A percentile compares a stretch with the other conserved stretches of the same genome.
Evolutionary conservation across 2,888 invertebrate species (phyloP).

Genomic region (Artemia sp.): DNA sequence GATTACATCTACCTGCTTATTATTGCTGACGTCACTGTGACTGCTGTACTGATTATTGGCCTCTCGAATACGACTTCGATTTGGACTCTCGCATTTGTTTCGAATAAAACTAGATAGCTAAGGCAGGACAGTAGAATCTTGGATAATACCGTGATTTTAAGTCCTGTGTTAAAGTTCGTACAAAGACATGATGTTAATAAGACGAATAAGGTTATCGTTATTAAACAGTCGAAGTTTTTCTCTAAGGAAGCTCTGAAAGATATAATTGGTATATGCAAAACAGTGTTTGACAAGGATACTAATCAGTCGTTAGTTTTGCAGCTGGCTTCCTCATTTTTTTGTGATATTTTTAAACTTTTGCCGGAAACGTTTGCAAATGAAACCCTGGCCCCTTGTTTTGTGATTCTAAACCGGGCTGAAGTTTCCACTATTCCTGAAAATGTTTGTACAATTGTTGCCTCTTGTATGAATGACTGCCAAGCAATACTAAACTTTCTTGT

Average conservation of each 20-base stretch:
- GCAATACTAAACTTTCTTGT: neutral
- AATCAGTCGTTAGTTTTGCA: neutral
- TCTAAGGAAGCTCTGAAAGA: neutral
- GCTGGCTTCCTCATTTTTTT: neutral
- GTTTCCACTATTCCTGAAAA: neutral
- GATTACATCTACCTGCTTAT: too few species aligned
- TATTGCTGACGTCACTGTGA: too few species aligned
- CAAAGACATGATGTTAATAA: conserved; percentile 2
- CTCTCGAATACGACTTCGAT: too few species aligned
- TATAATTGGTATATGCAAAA: neutral
- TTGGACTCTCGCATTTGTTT: neutral
- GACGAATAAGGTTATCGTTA: conserved; percentile 2
- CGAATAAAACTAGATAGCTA: neutral
- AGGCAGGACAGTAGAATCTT: neutral
- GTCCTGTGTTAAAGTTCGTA: neutral
- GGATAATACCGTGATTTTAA: neutral
- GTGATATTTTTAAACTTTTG: conserved; percentile 1
- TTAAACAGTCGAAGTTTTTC: neutral
- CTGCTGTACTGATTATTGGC: too few species aligned
- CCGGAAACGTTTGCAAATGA: neutral
- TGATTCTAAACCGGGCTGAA: conserved; percentile 5
- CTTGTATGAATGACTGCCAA: neutral
- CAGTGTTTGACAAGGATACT: neutral
- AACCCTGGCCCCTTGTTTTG: neutral
- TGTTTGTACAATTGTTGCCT: conserved; percentile 10